These are phyloP conservation scores for Ceratina japonica DNA, from an alignment of 1,140 invertebrate genomes.

Conservation along the genomic window DNA sequence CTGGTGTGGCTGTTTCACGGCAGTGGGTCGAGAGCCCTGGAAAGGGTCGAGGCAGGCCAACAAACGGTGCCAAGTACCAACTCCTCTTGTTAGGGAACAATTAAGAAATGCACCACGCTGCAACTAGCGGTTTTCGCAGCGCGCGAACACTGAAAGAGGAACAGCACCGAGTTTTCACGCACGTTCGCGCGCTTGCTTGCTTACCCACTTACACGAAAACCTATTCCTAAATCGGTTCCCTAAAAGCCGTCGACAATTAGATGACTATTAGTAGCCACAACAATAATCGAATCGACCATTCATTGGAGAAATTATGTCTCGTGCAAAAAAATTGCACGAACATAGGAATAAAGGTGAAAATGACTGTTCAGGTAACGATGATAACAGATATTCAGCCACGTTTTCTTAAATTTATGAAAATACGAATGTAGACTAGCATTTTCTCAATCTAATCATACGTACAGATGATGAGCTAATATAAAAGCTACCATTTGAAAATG, in stretches of 20 bases:
- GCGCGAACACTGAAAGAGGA: constrained; percentile 34
- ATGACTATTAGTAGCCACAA: constrained; percentile 23
- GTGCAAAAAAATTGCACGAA: not conserved
- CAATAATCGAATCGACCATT: not conserved
- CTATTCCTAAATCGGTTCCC: not conserved
- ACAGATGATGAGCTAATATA: too few relatives aligned
- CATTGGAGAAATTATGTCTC: not conserved
- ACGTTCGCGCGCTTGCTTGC: not conserved
- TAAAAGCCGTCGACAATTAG: constrained; percentile 43
- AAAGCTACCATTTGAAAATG: too few relatives aligned
- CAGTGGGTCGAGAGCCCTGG: constrained; percentile 60
- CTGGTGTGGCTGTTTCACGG: constrained; percentile 49
- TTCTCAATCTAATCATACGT: too few relatives aligned
- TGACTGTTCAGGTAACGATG: too few relatives aligned
- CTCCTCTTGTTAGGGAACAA: constrained; percentile 75
- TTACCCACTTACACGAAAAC: not conserved
- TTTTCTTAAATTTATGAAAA: not conserved
- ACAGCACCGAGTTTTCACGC: constrained; percentile 50
- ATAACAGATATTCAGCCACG: too few relatives aligned
- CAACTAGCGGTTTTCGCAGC: constrained; percentile 50
- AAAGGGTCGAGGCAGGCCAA: constrained; percentile 65
- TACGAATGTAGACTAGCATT: too few relatives aligned
- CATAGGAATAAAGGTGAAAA: not conserved
- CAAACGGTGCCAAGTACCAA: constrained; percentile 73
- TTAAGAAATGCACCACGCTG: constrained; percentile 73